These are phyloP conservation scores for Enteromius mattozi DNA, from an alignment of 2,797 vertebrate species.

Conservation along the genomic window DNA sequence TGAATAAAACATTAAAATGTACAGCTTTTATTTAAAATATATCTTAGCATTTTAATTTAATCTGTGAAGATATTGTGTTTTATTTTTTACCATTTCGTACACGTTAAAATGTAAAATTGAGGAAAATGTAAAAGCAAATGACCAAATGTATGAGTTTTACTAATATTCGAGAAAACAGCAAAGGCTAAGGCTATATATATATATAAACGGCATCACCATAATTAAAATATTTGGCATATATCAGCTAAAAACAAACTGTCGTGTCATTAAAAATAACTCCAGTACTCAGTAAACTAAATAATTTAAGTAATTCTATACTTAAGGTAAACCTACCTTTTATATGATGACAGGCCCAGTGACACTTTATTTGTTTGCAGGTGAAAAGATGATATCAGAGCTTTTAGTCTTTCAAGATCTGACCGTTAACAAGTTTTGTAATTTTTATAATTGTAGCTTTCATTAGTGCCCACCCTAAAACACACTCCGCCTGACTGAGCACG, in stretches of 20 bases:
- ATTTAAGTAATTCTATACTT: background rate
- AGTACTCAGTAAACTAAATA: background rate
- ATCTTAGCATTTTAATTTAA: no score
- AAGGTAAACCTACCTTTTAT: constrained; percentile 18
- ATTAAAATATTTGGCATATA: background rate
- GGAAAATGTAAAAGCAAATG: background rate
- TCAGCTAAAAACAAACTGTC: background rate
- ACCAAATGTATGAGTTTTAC: background rate
- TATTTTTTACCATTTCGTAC: background rate
- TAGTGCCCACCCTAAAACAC: constrained; percentile 41
- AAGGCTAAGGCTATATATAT: no score
- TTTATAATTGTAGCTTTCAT: constrained; percentile 7
- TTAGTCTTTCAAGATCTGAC: background rate
- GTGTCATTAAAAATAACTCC: background rate
- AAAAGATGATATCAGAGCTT: background rate
- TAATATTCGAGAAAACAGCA: no score
- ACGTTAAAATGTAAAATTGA: background rate
- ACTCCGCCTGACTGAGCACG: constrained; percentile 7
- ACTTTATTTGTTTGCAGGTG: background rate
- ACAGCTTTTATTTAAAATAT: background rate
- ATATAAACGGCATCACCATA: background rate
- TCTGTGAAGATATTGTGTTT: background rate
- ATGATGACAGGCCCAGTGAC: background rate
- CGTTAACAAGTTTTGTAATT: constrained; percentile 5
- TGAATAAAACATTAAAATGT: background rate